Base-by-base conservation (phyloP, 2,113 vertebrate species). In the Tautogolabrus adspersus region DNA sequence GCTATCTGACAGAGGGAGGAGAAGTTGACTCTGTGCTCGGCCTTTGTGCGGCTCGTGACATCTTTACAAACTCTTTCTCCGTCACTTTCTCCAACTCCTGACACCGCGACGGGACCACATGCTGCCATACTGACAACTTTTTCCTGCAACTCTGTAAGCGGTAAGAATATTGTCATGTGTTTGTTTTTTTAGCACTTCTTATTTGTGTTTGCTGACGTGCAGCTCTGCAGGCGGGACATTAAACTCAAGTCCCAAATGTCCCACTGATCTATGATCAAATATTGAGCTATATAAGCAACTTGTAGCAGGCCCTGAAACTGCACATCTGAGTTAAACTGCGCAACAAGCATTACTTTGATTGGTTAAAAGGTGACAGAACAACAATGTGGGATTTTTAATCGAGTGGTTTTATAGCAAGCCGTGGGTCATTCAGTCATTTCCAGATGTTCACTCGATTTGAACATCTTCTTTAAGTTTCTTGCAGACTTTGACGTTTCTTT, bases 51-150 rank as follows among this genome's bases (percentile, higher is more conserved):
- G 42, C 5, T 64, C 66, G 0, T 26, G 16, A 8, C 81, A 19
- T 40, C 70, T 42, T 0, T 1, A 2, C 5, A 21, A 9, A n/a
- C 67, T 18, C 0, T n/a, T 49, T 15, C 12, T 23, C 23, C n/a
- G 1, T 3, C 69, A 40, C 47, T n/a, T 60, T 69, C 2, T 49
- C 19, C 38, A 5, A 15, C 72, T 10, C 38, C 4, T 10, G 65
- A 74, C 60, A 16, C 11, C 49, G 3, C 65, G 16, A 44, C 58
- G 19, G 37, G 60, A 84, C 65, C 49, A 22, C 63, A 1, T 0
- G 12, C 11, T 38, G 44, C 6, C 61, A 3, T 2, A 8, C 65
- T 15, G 56, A 55, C 60, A 87, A 86, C 75, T 85, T 85, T 56
- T 11, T 11, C 40, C 12, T n/a, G 37, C 46, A 46, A 19, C 78